A percentile compares a stretch with the other conserved stretches of the same genome.
phyloP scores from a whole-genome alignment of 2,113 vertebrate genomes.

The Acanthisitta chloris region DNA sequence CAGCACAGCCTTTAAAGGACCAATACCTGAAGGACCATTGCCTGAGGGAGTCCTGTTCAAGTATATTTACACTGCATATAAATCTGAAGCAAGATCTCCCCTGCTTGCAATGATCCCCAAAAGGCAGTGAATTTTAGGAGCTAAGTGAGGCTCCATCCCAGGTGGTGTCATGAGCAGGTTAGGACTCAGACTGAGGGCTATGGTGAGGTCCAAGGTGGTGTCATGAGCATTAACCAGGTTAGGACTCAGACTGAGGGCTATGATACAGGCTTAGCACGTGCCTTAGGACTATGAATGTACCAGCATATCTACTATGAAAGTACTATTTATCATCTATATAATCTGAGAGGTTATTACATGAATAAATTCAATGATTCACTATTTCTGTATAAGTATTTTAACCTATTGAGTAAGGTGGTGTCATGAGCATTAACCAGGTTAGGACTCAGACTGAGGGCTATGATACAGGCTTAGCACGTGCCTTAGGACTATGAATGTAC shows the following conservation, averaged over 20 bases:
- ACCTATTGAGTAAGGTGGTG: background rate
- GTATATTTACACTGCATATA: background rate
- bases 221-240: background rate
- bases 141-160: background rate
- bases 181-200: background rate
- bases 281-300: background rate
- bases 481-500: background rate
- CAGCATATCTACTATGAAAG: background rate
- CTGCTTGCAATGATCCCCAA: background rate
- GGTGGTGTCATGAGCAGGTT: background rate
- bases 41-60: background rate
- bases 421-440: background rate
- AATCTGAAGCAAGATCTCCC: background rate
- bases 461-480: background rate
- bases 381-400: background rate
- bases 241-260: background rate
- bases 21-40: background rate
- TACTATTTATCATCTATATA: background rate
- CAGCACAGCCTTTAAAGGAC: background rate
- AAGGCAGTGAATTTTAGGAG: background rate
- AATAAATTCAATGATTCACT: background rate
- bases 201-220: background rate
- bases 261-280: background rate
- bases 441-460: background rate
- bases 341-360: background rate